Conservation (phyloP, 2,888 invertebrate species). For the Tinea pellionella region DNA sequence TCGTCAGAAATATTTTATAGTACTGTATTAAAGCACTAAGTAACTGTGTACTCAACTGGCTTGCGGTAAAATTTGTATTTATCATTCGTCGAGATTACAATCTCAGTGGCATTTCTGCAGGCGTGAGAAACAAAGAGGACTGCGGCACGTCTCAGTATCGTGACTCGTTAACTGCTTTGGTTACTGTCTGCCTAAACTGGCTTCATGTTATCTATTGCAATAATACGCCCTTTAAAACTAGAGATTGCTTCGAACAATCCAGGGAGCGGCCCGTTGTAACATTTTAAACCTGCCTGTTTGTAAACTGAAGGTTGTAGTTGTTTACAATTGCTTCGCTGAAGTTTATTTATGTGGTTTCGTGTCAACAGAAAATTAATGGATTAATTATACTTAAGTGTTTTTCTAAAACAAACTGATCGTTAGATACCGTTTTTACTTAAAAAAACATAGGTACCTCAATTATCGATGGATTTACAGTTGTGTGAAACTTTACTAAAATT, state of each 20-base stretch:
- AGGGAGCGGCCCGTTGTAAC: not conserved
- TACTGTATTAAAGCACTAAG: not conserved
- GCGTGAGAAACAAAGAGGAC: constrained; percentile 51
- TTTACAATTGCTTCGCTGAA: not conserved
- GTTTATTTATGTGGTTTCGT: not conserved
- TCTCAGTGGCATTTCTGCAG: constrained; percentile 43
- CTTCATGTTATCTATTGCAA: constrained; percentile 9
- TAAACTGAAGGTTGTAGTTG: not conserved
- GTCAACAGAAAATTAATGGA: not conserved
- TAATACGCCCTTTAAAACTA: constrained; percentile 6
- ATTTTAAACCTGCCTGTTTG: not conserved
- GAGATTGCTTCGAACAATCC: not conserved
- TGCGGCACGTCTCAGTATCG: constrained; percentile 27
- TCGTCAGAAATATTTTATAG: not conserved
- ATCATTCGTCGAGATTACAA: constrained; percentile 45
- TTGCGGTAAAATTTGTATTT: constrained; percentile 28
- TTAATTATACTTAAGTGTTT: not conserved
- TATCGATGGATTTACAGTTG: not conserved
- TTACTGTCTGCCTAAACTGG: constrained; percentile 21
- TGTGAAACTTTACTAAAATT: not conserved
- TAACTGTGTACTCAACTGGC: not conserved
- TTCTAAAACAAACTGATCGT: too few species aligned
- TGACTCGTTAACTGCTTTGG: constrained; percentile 34
- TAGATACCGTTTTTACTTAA: too few species aligned
- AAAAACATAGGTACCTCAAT: too few species aligned